Evolutionary conservation across 2,113 vertebrate species (phyloP).

Genomic region (Mobula birostris): DNA sequence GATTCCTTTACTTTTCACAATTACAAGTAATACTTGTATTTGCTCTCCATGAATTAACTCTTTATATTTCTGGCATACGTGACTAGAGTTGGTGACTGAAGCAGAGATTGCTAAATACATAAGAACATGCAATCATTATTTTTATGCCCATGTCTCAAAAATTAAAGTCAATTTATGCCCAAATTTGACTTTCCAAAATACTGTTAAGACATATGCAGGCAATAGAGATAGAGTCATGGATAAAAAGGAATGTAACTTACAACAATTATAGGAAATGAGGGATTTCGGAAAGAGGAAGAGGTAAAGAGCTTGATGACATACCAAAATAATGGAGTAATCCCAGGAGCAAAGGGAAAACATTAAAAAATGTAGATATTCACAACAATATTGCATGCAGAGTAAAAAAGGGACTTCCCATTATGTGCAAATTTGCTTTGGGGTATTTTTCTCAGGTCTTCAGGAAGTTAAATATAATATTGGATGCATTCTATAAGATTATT

Average conservation of each 20-base stretch:
- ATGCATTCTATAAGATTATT: background rate
- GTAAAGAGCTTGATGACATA: background rate
- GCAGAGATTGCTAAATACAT: too few relatives aligned
- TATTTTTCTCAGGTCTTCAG: background rate
- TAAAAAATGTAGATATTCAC: background rate
- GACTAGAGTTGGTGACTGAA: too few relatives aligned
- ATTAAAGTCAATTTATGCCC: background rate
- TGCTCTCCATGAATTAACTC: too few relatives aligned
- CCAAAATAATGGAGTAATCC: background rate
- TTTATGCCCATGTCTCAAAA: background rate
- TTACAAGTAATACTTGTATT: too few relatives aligned
- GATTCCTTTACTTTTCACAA: too few relatives aligned
- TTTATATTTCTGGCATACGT: too few relatives aligned
- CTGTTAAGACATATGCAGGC: too few relatives aligned
- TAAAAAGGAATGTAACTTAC: background rate
- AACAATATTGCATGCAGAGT: background rate
- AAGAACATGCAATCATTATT: too few relatives aligned
- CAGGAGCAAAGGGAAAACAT: background rate
- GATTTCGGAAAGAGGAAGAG: background rate
- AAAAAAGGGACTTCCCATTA: background rate
- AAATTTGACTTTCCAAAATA: background rate
- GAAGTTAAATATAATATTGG: background rate
- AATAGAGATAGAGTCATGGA: background rate
- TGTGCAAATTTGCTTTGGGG: background rate
- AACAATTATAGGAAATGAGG: background rate